These are phyloP conservation scores for Nyctibius grandis DNA, from an alignment of 2,797 vertebrate species.

Conservation along the genomic window DNA sequence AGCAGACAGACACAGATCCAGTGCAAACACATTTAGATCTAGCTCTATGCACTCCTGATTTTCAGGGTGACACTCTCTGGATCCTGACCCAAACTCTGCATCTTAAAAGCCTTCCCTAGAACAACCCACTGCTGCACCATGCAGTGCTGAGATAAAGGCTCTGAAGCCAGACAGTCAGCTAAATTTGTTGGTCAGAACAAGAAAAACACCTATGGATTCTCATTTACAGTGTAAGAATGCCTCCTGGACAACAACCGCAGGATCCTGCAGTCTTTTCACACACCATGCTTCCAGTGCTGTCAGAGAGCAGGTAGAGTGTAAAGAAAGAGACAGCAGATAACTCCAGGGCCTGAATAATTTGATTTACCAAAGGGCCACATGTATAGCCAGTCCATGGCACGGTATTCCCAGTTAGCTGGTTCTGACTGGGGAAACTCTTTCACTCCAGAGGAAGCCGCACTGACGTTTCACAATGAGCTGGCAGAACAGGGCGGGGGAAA, in stretches of 20 bases:
- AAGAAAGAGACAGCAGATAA: neutral
- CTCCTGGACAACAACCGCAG: neutral
- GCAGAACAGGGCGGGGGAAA: neutral
- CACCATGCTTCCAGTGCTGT: neutral
- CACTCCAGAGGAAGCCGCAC: neutral
- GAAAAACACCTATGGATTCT: neutral
- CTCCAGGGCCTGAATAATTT: neutral
- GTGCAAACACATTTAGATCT: neutral
- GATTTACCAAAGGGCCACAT: neutral
- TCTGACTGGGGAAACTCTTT: neutral
- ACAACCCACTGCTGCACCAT: neutral
- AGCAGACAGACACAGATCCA: neutral
- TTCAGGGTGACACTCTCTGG: neutral
- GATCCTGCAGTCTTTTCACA: neutral
- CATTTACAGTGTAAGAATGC: neutral
- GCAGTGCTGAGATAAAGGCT: neutral
- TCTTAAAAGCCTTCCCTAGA: neutral
- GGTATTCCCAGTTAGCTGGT: neutral
- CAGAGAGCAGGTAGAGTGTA: neutral
- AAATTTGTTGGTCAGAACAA: neutral
- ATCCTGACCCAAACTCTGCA: neutral
- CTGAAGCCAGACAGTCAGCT: neutral
- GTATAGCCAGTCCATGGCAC: neutral
- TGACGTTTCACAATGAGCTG: neutral
- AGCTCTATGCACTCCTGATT: neutral